Evolutionary conservation across 2,888 invertebrate species (phyloP).

Genomic region (Ophioninae sp.): DNA sequence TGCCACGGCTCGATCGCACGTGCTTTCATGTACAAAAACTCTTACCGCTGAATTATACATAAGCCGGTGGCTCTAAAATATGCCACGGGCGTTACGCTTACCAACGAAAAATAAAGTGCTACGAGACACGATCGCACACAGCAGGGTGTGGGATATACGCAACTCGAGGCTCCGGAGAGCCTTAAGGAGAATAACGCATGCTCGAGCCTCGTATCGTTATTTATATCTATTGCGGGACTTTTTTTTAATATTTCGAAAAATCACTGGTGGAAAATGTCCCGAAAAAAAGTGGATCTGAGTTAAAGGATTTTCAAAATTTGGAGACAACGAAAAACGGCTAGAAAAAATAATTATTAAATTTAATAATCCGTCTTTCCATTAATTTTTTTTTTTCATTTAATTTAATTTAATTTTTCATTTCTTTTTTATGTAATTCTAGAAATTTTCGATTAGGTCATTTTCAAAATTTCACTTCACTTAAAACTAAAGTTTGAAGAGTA

Average conservation of each 20-base stretch:
- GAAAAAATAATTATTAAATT: too few relatives aligned
- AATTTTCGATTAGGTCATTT: too few relatives aligned
- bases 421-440: too few relatives aligned
- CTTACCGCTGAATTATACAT: slow-evolving; percentile 79
- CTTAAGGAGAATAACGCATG: background rate
- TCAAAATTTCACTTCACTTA: too few relatives aligned
- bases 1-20: slow-evolving; percentile 69
- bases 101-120: slow-evolving; percentile 55
- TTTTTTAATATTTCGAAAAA: background rate
- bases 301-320: too few relatives aligned
- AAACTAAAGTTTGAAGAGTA: too few relatives aligned
- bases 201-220: slow-evolving; percentile 3
- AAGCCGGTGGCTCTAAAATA: slow-evolving; percentile 75
- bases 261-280: background rate
- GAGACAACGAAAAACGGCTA: too few relatives aligned
- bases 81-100: slow-evolving; percentile 73
- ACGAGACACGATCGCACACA: slow-evolving; percentile 34
- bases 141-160: slow-evolving; percentile 15
- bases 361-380: too few relatives aligned
- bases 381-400: background rate
- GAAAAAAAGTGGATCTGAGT: background rate
- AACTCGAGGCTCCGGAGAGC: background rate
- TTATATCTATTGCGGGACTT: background rate
- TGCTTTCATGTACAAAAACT: slow-evolving; percentile 70
- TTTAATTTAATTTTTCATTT: too few relatives aligned